Percentiles rank a stretch among this genome's conserved stretches.
These are phyloP conservation scores for Crocidura indochinensis DNA, from an alignment of 2,797 vertebrate species.

Conservation along the genomic window DNA sequence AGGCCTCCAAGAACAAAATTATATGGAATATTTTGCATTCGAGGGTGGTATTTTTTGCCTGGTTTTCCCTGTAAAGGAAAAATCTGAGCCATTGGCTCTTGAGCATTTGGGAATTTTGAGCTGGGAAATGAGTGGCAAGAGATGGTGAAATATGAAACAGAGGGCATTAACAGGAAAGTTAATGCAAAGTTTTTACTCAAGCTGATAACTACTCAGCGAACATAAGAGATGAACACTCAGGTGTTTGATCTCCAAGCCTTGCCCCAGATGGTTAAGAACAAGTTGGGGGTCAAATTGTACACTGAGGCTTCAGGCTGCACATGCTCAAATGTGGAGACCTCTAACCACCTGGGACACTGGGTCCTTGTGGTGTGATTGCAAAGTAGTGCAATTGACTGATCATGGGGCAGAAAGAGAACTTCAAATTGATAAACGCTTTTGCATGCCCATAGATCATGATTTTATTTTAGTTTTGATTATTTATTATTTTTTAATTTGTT, in stretches of 20 bases:
- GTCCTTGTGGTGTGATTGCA: too few relatives aligned
- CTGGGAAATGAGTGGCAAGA: neutral
- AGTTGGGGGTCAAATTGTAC: too few relatives aligned
- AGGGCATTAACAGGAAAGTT: neutral
- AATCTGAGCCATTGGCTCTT: neutral
- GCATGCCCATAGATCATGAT: too few relatives aligned
- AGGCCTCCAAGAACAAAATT: neutral
- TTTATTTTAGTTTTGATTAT: too few relatives aligned
- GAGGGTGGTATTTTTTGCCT: neutral
- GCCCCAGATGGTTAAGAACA: fast-evolving
- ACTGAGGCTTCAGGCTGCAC: too few relatives aligned
- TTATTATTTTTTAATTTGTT: too few relatives aligned
- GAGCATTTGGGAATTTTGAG: neutral
- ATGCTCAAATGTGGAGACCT: too few relatives aligned
- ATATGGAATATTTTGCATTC: neutral
- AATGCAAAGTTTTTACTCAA: neutral
- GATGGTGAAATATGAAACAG: neutral
- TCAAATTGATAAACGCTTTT: too few relatives aligned
- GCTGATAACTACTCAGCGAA: neutral
- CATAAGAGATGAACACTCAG: too few relatives aligned
- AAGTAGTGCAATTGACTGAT: too few relatives aligned
- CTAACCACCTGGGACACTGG: too few relatives aligned
- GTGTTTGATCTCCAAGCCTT: fast-evolving
- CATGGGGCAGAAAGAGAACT: too few relatives aligned
- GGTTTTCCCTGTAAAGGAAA: neutral